Conservation (phyloP, 2,797 vertebrate species). For the Semotilus atromaculatus region DNA sequence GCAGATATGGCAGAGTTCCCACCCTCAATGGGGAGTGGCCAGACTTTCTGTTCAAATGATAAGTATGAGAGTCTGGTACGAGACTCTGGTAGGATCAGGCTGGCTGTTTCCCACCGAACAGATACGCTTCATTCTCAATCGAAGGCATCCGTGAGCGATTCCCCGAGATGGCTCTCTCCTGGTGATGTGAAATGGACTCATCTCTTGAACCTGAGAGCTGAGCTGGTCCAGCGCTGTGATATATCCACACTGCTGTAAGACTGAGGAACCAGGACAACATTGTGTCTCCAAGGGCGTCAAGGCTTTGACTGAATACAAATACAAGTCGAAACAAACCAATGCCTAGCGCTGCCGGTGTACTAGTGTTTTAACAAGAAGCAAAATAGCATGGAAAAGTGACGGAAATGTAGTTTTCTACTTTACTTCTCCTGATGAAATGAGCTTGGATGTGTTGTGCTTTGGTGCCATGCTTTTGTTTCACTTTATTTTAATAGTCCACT, state of each 20-base stretch:
- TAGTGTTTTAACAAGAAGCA: constrained; percentile 43
- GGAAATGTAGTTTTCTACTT: background rate
- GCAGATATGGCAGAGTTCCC: too few species aligned
- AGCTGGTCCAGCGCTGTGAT: constrained; percentile 34
- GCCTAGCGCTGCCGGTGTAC: constrained; percentile 14
- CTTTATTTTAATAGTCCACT: background rate
- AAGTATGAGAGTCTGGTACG: too few species aligned
- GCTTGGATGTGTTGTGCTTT: background rate
- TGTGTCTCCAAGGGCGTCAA: constrained; percentile 6
- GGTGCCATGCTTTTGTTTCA: too few species aligned
- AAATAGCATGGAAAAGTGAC: constrained; percentile 1
- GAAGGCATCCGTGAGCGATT: constrained; percentile 43
- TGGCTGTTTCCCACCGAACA: constrained; percentile 1
- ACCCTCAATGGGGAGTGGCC: too few species aligned
- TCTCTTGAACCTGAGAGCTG: constrained; percentile 28
- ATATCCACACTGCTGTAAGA: constrained; percentile 32
- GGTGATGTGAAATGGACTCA: constrained; percentile 45
- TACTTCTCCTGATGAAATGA: background rate
- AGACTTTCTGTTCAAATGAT: too few species aligned
- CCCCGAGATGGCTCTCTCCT: constrained; percentile 38
- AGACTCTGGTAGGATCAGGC: too few species aligned
- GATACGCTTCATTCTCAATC: constrained; percentile 20
- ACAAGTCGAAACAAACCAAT: constrained; percentile 32
- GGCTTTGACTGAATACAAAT: constrained; percentile 29
- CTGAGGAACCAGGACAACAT: constrained; percentile 2